These are phyloP conservation scores for Chrysocyon brachyurus DNA, from an alignment of 2,797 vertebrate species.

Conservation along the genomic window DNA sequence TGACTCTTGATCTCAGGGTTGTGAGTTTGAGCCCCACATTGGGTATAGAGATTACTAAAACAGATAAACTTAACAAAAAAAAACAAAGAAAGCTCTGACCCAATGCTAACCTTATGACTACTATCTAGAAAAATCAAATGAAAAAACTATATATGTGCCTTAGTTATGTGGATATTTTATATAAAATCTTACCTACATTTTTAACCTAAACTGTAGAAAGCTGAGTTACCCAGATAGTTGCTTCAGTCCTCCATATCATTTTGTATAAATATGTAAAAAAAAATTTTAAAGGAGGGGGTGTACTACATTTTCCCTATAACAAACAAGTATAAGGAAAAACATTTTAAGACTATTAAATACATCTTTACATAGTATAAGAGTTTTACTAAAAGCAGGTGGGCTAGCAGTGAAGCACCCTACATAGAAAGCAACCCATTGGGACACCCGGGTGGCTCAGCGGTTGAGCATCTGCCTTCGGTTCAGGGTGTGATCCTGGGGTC, in stretches of 20 bases:
- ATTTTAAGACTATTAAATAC: slow-evolving; percentile 70
- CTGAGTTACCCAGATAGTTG: slow-evolving; percentile 29
- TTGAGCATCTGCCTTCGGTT: too few relatives aligned
- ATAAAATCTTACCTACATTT: slow-evolving; percentile 41
- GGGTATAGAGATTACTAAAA: not conserved
- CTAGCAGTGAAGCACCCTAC: slow-evolving; percentile 51
- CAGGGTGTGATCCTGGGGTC: too few relatives aligned
- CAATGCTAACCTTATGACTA: slow-evolving; percentile 48
- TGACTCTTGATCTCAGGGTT: not conserved
- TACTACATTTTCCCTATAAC: slow-evolving; percentile 65
- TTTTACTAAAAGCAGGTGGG: slow-evolving; percentile 56
- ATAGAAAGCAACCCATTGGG: slow-evolving; percentile 59
- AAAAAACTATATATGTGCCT: not conserved
- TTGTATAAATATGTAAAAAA: slow-evolving; percentile 56
- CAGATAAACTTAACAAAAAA: not conserved
- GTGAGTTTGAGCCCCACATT: not conserved
- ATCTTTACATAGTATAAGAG: slow-evolving; percentile 33
- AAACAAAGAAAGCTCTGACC: slow-evolving; percentile 37
- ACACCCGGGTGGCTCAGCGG: too few relatives aligned
- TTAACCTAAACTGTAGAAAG: slow-evolving; percentile 41
- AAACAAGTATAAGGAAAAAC: slow-evolving; percentile 66
- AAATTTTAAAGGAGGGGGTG: not conserved
- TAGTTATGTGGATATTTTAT: slow-evolving; percentile 62
- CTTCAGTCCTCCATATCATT: slow-evolving; percentile 41
- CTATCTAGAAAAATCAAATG: slow-evolving; percentile 23